Conservation (phyloP, 2,113 vertebrate genomes). For the Cisticola juncidis region DNA sequence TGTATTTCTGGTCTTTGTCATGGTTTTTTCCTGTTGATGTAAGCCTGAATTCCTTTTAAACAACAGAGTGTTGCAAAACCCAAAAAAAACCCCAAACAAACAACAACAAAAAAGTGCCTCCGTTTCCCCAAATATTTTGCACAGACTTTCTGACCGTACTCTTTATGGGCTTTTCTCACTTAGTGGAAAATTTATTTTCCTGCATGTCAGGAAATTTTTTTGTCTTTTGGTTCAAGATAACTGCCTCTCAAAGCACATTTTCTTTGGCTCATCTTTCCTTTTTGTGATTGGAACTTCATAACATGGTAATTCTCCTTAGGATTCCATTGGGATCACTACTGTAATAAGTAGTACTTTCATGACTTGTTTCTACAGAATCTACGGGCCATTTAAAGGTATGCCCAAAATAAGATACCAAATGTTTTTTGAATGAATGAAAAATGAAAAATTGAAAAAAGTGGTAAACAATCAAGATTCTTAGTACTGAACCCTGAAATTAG, state of each 20-base stretch:
- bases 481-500: not conserved
- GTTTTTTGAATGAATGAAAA: not conserved
- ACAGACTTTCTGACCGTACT: not conserved
- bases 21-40: not conserved
- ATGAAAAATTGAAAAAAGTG: too few species aligned
- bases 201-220: not conserved
- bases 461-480: not conserved
- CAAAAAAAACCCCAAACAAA: not conserved
- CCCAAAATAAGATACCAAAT: not conserved
- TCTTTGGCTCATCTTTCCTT: not conserved
- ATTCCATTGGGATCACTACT: not conserved
- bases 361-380: not conserved
- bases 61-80: not conserved
- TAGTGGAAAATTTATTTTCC: not conserved
- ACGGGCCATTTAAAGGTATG: not conserved
- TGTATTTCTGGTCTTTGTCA: not conserved
- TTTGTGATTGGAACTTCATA: not conserved
- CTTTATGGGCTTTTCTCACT: not conserved
- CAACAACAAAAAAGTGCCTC: not conserved
- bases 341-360: not conserved
- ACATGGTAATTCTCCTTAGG: not conserved
- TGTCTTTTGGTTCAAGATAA: not conserved
- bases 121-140: not conserved
- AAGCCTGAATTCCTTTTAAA: not conserved
- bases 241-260: not conserved